Conservation (phyloP, 2,888 invertebrate genomes). For the Nomada lathburiana region DNA sequence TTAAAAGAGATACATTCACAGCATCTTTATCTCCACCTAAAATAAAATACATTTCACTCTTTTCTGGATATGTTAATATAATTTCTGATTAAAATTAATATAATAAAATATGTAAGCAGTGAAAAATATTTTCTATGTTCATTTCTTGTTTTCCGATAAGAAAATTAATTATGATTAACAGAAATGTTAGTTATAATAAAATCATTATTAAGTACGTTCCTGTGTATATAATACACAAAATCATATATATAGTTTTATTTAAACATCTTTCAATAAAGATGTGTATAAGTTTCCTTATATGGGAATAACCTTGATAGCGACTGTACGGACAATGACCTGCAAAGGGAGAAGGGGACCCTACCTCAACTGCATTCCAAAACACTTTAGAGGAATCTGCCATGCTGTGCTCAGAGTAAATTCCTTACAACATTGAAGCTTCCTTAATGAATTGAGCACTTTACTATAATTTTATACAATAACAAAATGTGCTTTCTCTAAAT, state of each 20-base stretch:
- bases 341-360: conserved; percentile 66
- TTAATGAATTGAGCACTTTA: conserved; percentile 21
- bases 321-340: conserved; percentile 70
- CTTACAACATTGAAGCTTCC: conserved; percentile 37
- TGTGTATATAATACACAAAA: too few relatives aligned
- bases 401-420: conserved; percentile 58
- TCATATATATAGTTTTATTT: not conserved
- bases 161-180: not conserved
- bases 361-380: conserved; percentile 74
- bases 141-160: not conserved
- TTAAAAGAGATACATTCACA: conserved; percentile 89
- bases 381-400: conserved; percentile 68
- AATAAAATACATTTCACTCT: conserved; percentile 43
- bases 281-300: conserved; percentile 42
- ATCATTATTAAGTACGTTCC: too few relatives aligned
- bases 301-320: conserved; percentile 66
- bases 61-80: too few relatives aligned
- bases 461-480: not conserved
- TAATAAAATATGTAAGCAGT: not conserved
- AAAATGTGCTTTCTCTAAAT: not conserved
- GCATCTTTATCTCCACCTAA: conserved; percentile 89
- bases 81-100: conserved; percentile 1
- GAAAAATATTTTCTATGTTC: not conserved
- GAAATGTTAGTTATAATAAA: not conserved
- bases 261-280: conserved; percentile 19